Conservation (phyloP, 2,888 invertebrate species). For the Sinhomidia bicolor region DNA sequence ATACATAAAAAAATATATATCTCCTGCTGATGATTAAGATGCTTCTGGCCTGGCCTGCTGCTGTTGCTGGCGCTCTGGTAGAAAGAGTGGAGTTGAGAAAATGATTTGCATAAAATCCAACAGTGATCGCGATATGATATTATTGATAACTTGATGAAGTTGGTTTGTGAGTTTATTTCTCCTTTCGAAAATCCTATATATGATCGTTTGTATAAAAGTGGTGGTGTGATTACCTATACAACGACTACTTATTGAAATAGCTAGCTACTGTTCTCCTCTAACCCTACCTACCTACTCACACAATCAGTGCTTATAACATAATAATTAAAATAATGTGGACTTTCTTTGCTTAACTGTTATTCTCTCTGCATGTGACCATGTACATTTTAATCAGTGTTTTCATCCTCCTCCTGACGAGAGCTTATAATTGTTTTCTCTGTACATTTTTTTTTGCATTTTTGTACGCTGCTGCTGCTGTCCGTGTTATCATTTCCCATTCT, state of each 20-base stretch:
- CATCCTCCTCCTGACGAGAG: background rate
- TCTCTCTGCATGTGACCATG: background rate
- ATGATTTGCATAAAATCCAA: conserved; percentile 43
- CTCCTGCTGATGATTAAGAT: conserved; percentile 36
- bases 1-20: conserved; percentile 13
- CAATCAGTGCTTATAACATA: background rate
- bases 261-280: too few relatives aligned
- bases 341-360: background rate
- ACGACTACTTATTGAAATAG: too few relatives aligned
- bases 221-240: background rate
- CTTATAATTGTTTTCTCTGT: conserved; percentile 42
- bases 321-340: background rate
- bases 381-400: background rate
- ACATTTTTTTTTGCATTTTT: too few relatives aligned
- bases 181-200: too few relatives aligned
- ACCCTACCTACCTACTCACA: too few relatives aligned
- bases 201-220: background rate
- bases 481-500: conserved; percentile 10
- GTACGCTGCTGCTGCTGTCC: background rate
- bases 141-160: conserved; percentile 21
- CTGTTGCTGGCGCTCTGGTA: background rate
- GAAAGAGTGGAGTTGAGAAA: background rate
- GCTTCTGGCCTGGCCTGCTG: background rate
- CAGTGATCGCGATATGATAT: conserved; percentile 1
- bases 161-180: background rate